Conservation (phyloP, 1,140 invertebrate genomes). For the Sitophilus oryzae region DNA sequence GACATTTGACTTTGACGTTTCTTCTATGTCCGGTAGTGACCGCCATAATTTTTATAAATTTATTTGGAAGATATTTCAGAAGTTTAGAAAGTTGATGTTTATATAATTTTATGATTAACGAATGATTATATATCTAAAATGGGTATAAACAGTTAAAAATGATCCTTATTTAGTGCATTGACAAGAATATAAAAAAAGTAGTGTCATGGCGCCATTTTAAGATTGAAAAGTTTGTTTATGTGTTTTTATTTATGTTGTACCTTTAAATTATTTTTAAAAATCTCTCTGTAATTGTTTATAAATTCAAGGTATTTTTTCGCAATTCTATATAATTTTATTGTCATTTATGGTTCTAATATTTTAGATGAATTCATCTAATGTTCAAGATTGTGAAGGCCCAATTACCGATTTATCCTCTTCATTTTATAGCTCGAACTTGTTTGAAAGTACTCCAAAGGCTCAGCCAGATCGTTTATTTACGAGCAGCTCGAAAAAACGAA, state of each 20-base stretch:
- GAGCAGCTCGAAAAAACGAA: constrained; percentile 19
- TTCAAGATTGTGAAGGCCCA: constrained; percentile 13
- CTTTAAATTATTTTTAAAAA: not conserved
- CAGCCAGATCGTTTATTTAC: constrained; percentile 1
- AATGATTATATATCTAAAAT: too few relatives aligned
- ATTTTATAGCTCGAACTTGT: constrained; percentile 8
- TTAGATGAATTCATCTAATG: constrained; percentile 22
- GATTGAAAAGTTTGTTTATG: not conserved
- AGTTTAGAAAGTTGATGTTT: too few relatives aligned
- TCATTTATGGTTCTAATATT: not conserved
- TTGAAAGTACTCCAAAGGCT: constrained; percentile 23
- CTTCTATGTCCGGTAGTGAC: too few relatives aligned
- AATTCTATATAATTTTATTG: too few relatives aligned
- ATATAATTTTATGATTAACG: too few relatives aligned
- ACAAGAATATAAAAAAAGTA: too few relatives aligned
- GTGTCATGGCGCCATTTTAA: not conserved
- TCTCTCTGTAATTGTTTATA: not conserved
- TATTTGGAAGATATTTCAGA: too few relatives aligned
- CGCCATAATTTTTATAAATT: too few relatives aligned
- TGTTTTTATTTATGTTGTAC: too few relatives aligned
- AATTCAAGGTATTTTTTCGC: not conserved
- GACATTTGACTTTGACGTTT: too few relatives aligned
- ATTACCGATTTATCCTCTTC: constrained; percentile 12
- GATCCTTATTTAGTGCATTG: too few relatives aligned
- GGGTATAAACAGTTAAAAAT: too few relatives aligned